Conservation (phyloP, 2,113 vertebrate species). For the Genyomyrus donnyi region DNA sequence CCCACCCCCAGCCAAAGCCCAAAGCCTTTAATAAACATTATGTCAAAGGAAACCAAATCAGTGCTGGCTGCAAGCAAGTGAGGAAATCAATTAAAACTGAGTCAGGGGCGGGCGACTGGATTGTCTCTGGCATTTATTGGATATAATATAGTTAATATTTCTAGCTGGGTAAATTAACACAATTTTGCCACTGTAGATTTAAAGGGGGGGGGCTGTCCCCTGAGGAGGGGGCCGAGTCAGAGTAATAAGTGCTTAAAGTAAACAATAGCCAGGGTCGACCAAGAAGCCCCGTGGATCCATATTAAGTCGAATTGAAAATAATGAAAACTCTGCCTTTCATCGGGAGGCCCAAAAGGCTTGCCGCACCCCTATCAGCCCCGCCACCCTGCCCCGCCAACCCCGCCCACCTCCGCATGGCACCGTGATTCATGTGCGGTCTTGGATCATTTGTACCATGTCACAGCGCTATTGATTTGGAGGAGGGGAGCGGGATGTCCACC, state of each 20-base stretch:
- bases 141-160: slow-evolving; percentile 88
- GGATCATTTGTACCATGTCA: slow-evolving; percentile 66
- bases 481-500: slow-evolving; percentile 33
- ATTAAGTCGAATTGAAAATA: slow-evolving; percentile 29
- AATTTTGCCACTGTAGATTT: slow-evolving; percentile 71
- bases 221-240: slow-evolving; percentile 55
- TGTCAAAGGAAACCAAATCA: slow-evolving; percentile 82
- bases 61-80: slow-evolving; percentile 65
- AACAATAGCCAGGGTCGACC: slow-evolving; percentile 58
- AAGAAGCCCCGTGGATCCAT: slow-evolving; percentile 40
- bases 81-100: slow-evolving; percentile 97
- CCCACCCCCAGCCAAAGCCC: slow-evolving; percentile 21
- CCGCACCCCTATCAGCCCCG: background rate
- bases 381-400: slow-evolving; percentile 1
- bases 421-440: slow-evolving; percentile 55
- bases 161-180: slow-evolving; percentile 88
- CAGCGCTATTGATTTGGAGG: slow-evolving; percentile 64
- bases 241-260: slow-evolving; percentile 53
- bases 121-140: slow-evolving; percentile 93
- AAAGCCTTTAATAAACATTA: slow-evolving; percentile 85
- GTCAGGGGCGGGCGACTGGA: slow-evolving; percentile 75
- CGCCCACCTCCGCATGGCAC: background rate
- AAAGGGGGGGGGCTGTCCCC: slow-evolving; percentile 44
- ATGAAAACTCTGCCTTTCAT: slow-evolving; percentile 37
- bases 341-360: background rate